phyloP scores from a whole-genome alignment of 2,797 vertebrate genomes.

The Neostethus bicornis region DNA sequence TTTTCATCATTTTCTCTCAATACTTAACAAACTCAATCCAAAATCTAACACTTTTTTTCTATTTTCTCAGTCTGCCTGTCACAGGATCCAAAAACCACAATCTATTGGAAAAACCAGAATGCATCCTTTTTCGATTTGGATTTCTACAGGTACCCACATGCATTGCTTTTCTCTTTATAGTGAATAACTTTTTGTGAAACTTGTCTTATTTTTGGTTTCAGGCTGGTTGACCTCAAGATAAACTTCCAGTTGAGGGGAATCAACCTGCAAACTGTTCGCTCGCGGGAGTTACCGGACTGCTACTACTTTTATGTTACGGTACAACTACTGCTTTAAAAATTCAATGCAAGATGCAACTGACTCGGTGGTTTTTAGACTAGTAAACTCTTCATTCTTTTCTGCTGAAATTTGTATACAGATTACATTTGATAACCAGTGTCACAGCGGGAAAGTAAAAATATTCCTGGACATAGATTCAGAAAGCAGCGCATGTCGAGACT shows the following conservation, averaged over 20 bases:
- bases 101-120: conserved; percentile 66
- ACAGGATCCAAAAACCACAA: conserved; percentile 59
- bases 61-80: conserved; percentile 66
- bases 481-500: conserved; percentile 86
- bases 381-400: neutral
- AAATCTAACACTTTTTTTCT: neutral
- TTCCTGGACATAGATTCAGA: conserved; percentile 86
- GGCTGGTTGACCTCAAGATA: conserved; percentile 88
- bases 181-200: neutral
- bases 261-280: conserved; percentile 90
- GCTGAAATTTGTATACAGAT: conserved; percentile 81
- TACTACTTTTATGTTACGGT: conserved; percentile 89
- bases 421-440: conserved; percentile 90
- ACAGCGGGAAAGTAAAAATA: conserved; percentile 94
- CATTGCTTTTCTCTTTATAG: neutral
- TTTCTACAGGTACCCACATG: conserved; percentile 74
- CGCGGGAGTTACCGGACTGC: conserved; percentile 91
- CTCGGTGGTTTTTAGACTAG: neutral
- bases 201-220: conserved; percentile 49
- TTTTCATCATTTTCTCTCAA: neutral
- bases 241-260: conserved; percentile 91
- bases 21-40: neutral
- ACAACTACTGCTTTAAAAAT: neutral
- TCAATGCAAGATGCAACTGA: neutral
- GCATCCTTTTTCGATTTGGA: conserved; percentile 78